Conservation (phyloP, 2,888 invertebrate species). For the Nesidiocoris tenuis region DNA sequence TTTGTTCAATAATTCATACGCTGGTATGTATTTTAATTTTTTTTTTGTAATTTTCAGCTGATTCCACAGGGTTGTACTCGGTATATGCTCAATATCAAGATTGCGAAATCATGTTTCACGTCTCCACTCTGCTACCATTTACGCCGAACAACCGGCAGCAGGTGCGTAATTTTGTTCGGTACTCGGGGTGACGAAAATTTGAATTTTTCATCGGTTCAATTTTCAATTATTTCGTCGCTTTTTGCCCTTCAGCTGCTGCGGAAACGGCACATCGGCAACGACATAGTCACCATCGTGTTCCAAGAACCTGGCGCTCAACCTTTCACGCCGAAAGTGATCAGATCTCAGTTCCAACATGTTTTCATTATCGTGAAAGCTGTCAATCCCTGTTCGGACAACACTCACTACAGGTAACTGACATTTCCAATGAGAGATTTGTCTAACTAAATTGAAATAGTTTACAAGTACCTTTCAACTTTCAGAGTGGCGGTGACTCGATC, state of each 20-base stretch:
- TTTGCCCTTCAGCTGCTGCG: conserved; percentile 65
- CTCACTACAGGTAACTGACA: conserved; percentile 72
- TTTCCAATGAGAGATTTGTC: background rate
- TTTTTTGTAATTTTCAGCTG: no score
- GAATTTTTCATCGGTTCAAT: no score
- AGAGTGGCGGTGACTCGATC: conserved; percentile 68
- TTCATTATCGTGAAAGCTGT: conserved; percentile 88
- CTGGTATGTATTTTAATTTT: no score
- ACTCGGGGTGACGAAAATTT: no score
- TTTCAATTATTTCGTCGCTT: no score
- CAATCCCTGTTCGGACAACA: conserved; percentile 88
- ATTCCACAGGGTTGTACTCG: conserved; percentile 91
- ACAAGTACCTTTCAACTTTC: conserved; percentile 1
- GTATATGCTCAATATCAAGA: conserved; percentile 88
- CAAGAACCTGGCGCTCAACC: conserved; percentile 88
- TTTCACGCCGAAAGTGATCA: conserved; percentile 89
- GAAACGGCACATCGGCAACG: conserved; percentile 96
- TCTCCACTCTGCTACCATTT: conserved; percentile 93
- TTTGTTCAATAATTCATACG: no score
- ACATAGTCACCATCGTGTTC: conserved; percentile 96
- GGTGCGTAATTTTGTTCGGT: conserved; percentile 55
- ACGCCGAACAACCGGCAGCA: conserved; percentile 94
- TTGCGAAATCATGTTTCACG: conserved; percentile 96
- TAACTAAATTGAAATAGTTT: background rate
- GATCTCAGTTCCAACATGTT: conserved; percentile 97